Percentiles rank a stretch among this genome's conserved stretches.
phyloP scores from a whole-genome alignment of 2,888 invertebrate species.

The Latrodectus hesperus region DNA sequence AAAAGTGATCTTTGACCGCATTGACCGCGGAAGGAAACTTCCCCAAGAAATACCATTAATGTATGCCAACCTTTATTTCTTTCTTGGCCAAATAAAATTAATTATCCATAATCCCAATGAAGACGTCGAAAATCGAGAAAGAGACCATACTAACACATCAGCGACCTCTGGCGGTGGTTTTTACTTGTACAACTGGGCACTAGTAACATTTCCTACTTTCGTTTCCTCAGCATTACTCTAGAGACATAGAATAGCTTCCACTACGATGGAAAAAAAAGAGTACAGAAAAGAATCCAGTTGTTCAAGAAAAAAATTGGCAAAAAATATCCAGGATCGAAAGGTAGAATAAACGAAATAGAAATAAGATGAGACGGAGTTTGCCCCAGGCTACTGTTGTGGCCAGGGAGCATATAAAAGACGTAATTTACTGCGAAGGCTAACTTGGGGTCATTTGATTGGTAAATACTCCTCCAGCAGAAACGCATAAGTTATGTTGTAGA shows the following conservation, averaged over 20 bases:
- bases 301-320: not conserved
- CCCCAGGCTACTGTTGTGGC: conserved; percentile 47
- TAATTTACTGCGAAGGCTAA: conserved; percentile 63
- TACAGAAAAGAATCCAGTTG: conserved; percentile 13
- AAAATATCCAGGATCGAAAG: conserved; percentile 21
- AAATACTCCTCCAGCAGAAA: conserved; percentile 28
- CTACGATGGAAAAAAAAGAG: conserved; percentile 3
- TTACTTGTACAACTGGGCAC: not conserved
- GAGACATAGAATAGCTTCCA: conserved; percentile 21
- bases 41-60: conserved; percentile 22
- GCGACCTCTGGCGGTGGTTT: conserved; percentile 43
- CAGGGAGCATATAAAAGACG: conserved; percentile 54
- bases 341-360: conserved; percentile 51
- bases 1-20: too few species aligned
- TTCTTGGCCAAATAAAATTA: conserved; percentile 32
- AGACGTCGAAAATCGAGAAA: not conserved
- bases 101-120: conserved; percentile 47
- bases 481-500: conserved; percentile 32
- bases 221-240: conserved; percentile 26
- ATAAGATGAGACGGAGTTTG: conserved; percentile 46
- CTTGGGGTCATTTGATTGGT: conserved; percentile 65
- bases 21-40: too few species aligned
- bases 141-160: conserved; percentile 11
- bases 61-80: conserved; percentile 19
- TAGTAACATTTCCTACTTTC: conserved; percentile 45